Evolutionary conservation across 2,113 vertebrate genomes (phyloP), one percentile per base, ranked within the genome.

Genomic region (Psophia crepitans): DNA sequence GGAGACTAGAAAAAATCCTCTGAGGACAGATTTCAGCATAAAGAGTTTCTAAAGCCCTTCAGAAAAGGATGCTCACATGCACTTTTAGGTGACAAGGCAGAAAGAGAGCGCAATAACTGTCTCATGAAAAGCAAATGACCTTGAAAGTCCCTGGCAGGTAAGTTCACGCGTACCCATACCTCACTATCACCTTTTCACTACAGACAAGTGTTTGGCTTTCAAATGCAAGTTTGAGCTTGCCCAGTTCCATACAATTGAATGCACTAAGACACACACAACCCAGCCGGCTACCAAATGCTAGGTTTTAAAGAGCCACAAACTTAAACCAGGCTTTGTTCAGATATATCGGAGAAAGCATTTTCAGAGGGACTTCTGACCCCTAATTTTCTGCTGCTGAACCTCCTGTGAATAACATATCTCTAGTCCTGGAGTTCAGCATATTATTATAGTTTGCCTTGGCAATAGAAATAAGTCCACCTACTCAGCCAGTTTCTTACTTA

Each of bases 401-500:
- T 76, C 58, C 76, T 82, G 44, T 33, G 43, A 69, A 43, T 54
- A 87, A 53, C 13, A 9, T 16, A 46, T 37, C 64, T 82, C 53
- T 44, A 93, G 64, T 43, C 43, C 65, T 69, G 17, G 92, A 89
- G 23, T 41, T 93, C 57, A 77, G 60, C 2, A 2, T 11, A 2
- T 64, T 84, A 53, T 64, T 65, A 3, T 43, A 5, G 86, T 95
- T 74, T 83, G 57, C 53, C 57, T 90, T 24, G 26, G 49, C 12
- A 2, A 82, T 46, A 92, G 84, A 96, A 84, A 32, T 16, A 22
- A 77, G 75, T 61, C 92, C 57, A 44, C 84, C 78, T 56, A 46
- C 95, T 94, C 93, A 95, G 83, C 73, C 75, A 61, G 51, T 93
- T 95, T 74, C 89, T 87, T 68, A 89, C 48, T 91, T 88, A 60